Evolutionary conservation across 2,888 invertebrate species (phyloP), one percentile per base, ranked within the genome.

Genomic region (Amphimallon solstitiale): DNA sequence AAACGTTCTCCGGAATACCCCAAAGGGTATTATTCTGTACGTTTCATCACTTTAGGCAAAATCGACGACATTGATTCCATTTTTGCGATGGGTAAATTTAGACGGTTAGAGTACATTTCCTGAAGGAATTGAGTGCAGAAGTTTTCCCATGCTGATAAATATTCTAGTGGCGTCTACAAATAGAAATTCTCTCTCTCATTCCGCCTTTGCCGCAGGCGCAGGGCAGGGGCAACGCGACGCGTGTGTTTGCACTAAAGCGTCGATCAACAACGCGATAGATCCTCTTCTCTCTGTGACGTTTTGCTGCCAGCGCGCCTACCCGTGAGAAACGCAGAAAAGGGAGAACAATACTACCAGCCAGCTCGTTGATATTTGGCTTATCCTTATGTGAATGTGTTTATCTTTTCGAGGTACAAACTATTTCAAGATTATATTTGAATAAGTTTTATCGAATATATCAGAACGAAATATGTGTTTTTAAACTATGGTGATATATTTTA

Each of bases 181-280:
- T 51, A 62, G 51, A 62, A 51, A 49, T 62, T 49, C 62, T 23
- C 43, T 48, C 48, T 51, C 51, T 62, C 62, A 62, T 37, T 62
- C 19, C 62, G 62, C 62, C 62, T 51, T 51, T 14, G 62, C 51
- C 49, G 60, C 59, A 65, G 60, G 59, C 35, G 37, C 59, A 40
- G 49, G 59, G 65, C 21, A 40, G 17, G 14, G 46, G 54, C 49
- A 62, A 66, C 34, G 56, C 54, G 45, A 34, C 66, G 68, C 63
- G 66, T 68, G 54, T 64, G 43, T 66, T 71, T 70, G 64, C 66
- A 68, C 69, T 67, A 71, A 63, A 70, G 67, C 62, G 63, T 60
- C 45, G 60, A 65, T 68, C 69, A 69, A 69, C 66, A 70, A 70
- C 40, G 38, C 68, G 69, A 67, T 66, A 71, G 67, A 63, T 68